Conservation (phyloP, 2,888 invertebrate genomes). For the Notodonta dromedarius region DNA sequence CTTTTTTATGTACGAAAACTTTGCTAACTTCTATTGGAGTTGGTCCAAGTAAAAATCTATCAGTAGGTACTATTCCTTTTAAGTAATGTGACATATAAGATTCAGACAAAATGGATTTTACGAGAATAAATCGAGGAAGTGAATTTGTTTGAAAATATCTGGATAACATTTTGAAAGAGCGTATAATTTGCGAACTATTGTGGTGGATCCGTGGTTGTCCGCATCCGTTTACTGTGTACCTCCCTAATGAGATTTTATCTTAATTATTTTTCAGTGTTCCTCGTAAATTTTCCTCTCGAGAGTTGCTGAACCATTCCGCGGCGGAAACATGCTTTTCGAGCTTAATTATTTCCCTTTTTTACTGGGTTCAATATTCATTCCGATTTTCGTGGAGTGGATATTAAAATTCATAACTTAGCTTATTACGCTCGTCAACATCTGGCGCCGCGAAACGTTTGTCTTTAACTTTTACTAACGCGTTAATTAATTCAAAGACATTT, state of each 20-base stretch:
- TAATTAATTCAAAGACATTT: conserved; percentile 64
- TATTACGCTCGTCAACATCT: conserved; percentile 78
- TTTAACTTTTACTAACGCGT: conserved; percentile 65
- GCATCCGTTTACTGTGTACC: conserved; percentile 39
- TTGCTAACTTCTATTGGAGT: conserved; percentile 45
- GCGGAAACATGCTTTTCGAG: conserved; percentile 66
- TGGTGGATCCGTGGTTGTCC: conserved; percentile 18
- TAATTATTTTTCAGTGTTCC: conserved; percentile 70
- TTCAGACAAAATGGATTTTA: background rate
- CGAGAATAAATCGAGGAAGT: background rate
- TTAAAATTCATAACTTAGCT: conserved; percentile 78
- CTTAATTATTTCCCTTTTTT: conserved; percentile 75
- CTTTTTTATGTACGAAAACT: conserved; percentile 36
- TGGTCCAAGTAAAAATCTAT: conserved; percentile 45
- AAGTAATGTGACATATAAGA: conserved; percentile 13
- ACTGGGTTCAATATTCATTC: conserved; percentile 75
- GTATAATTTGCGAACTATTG: conserved; percentile 1
- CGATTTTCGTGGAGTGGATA: conserved; percentile 70
- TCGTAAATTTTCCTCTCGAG: conserved; percentile 61
- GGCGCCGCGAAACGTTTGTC: conserved; percentile 69
- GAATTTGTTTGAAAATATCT: background rate
- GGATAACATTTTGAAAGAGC: background rate
- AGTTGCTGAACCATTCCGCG: conserved; percentile 63
- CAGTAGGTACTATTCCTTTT: conserved; percentile 37
- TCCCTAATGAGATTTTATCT: conserved; percentile 67